Conservation (phyloP, 2,113 vertebrate species). For the Syngnathus typhle region DNA sequence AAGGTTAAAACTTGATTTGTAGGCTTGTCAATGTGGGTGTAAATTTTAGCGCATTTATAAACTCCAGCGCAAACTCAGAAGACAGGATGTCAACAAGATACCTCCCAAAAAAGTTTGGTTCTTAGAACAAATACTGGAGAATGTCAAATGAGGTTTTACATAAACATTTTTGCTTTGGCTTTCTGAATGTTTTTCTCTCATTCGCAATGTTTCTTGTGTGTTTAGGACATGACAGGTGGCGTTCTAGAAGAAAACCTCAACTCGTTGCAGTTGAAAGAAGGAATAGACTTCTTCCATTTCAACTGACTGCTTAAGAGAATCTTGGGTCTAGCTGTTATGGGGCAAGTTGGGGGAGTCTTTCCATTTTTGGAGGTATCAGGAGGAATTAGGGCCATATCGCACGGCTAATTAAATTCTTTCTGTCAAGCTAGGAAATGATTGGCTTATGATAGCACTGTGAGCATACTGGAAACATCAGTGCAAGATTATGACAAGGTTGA, state of each 20-base stretch:
- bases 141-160: neutral
- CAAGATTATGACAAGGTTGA: neutral
- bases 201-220: neutral
- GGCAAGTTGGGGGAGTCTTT: too few relatives aligned
- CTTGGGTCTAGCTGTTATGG: neutral
- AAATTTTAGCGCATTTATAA: neutral
- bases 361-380: too few relatives aligned
- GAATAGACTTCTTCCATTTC: conserved; percentile 69
- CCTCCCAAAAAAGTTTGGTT: neutral
- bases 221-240: conserved; percentile 87
- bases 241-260: conserved; percentile 82
- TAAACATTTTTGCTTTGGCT: neutral
- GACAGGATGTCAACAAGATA: conserved; percentile 4
- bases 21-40: neutral
- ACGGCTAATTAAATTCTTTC: neutral
- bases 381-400: neutral
- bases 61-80: neutral
- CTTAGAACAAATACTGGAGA: neutral
- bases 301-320: conserved; percentile 45
- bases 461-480: neutral
- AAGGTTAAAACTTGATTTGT: neutral
- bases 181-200: neutral
- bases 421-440: neutral
- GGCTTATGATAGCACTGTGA: neutral
- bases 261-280: conserved; percentile 72